A percentile compares a stretch with the other conserved stretches of the same genome.
Evolutionary conservation across 2,888 invertebrate species (phyloP).

Genomic region (Pollenia angustigena): DNA sequence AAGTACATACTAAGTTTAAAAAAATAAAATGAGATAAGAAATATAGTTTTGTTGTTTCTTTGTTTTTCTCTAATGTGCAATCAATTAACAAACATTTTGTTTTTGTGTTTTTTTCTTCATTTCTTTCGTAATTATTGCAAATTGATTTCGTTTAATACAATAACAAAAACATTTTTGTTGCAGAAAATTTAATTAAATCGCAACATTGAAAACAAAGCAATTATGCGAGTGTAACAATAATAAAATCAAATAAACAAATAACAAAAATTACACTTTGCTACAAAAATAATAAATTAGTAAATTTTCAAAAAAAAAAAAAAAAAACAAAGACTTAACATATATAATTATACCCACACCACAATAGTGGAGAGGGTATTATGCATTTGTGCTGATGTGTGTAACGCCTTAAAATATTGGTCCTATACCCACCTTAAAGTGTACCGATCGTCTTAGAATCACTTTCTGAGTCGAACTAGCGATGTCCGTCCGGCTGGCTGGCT

Average conservation of each 20-base stretch:
- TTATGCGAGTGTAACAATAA: constrained; percentile 8
- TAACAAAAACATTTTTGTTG: constrained; percentile 10
- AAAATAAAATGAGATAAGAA: background rate
- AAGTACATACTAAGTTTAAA: background rate
- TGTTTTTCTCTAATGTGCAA: constrained; percentile 46
- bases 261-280: background rate
- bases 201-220: constrained; percentile 43
- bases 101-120: constrained; percentile 10
- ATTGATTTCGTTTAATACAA: constrained; percentile 34
- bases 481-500: too few species aligned
- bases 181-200: constrained; percentile 59
- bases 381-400: too few species aligned
- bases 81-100: constrained; percentile 63
- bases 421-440: too few species aligned
- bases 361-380: too few species aligned
- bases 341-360: too few species aligned
- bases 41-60: constrained; percentile 10
- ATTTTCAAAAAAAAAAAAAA: too few species aligned
- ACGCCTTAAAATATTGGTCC: too few species aligned
- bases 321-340: too few species aligned
- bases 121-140: constrained; percentile 60
- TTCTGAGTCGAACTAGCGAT: too few species aligned
- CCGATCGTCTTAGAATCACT: too few species aligned
- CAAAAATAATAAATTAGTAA: too few species aligned
- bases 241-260: background rate